Base-by-base conservation (phyloP, 1,140 invertebrate genomes). In the Onthophagus taurus region DNA sequence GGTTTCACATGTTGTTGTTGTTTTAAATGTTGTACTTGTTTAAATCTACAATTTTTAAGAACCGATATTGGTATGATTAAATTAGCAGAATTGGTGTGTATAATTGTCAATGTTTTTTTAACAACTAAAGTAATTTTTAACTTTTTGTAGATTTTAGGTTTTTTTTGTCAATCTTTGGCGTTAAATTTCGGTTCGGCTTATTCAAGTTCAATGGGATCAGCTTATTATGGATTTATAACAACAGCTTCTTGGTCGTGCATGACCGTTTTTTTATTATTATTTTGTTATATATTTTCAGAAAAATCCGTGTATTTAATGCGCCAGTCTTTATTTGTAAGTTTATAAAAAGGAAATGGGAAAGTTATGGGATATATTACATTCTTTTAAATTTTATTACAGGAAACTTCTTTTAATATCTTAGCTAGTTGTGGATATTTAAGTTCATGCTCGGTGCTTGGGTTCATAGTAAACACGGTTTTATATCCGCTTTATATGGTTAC, bases 251-350 rank as follows among this genome's bases (percentile, higher is more conserved):
- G 83, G 11, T 84, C 83, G 48, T 72, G 85, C 29, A 71, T 85
- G 26, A 85, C 79, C 9, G 81, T 83, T 0, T 64, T 74, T 8
- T 65, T 88, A 1, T 66, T 87, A 16, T 69, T 86, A 5, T 61
- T 76, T 12, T 84, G 80, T 61, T 89, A 87, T 59, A 64, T 85
- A 8, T 65, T 87, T 29, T 89, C 85, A 0, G 73, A 80, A 31
- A 84, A 83, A 58, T 78, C 83, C 0, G 80, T 79, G 49, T 70
- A 71, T 26, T 64, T 85, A 1, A 78, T 89, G 35, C 67, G 81
- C 43, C 79, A 84, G 38, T 86, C 85, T 0, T 64, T 86, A 19
- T 88, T 89, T 59, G 85, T 89, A 74, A 77, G 84, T 70, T 55
- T 53, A 24, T 20, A 14, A 19, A 23, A 45, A n/a, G 11, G 2